These are phyloP conservation scores for Mesaphorura yosii DNA, from an alignment of 1,140 invertebrate genomes.

Conservation along the genomic window DNA sequence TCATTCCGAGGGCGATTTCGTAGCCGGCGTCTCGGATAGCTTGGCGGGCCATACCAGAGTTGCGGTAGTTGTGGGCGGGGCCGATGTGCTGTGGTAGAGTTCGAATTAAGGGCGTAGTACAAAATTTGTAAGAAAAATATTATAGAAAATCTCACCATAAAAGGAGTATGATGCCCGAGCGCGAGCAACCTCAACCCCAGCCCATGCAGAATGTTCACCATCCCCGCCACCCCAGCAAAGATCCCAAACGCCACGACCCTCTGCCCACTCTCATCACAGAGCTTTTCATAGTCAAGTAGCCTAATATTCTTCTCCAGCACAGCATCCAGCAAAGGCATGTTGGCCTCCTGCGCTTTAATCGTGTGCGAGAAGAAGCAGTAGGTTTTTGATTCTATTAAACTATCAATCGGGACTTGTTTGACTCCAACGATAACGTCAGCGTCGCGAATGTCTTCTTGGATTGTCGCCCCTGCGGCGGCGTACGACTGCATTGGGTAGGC, in stretches of 20 bases:
- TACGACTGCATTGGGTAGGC: conserved; percentile 95
- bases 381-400: conserved; percentile 85
- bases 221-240: conserved; percentile 95
- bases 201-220: conserved; percentile 97
- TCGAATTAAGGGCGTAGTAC: not conserved
- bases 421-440: conserved; percentile 94
- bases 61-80: conserved; percentile 94
- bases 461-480: conserved; percentile 70
- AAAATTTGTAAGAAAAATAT: not conserved
- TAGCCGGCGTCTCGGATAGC: conserved; percentile 95
- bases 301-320: conserved; percentile 93
- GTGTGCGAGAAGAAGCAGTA: conserved; percentile 99
- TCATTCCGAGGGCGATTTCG: conserved; percentile 82
- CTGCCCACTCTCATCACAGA: conserved; percentile 77
- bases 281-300: conserved; percentile 93
- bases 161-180: conserved; percentile 95
- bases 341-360: conserved; percentile 95
- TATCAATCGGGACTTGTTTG: conserved; percentile 91
- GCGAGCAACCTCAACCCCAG: conserved; percentile 85
- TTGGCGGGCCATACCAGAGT: conserved; percentile 93
- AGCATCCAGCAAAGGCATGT: conserved; percentile 94
- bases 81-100: conserved; percentile 65
- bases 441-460: conserved; percentile 94
- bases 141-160: conserved; percentile 77
- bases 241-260: conserved; percentile 96